Conservation (phyloP, 2,888 invertebrate genomes). For the Rhamnusium bicolor region DNA sequence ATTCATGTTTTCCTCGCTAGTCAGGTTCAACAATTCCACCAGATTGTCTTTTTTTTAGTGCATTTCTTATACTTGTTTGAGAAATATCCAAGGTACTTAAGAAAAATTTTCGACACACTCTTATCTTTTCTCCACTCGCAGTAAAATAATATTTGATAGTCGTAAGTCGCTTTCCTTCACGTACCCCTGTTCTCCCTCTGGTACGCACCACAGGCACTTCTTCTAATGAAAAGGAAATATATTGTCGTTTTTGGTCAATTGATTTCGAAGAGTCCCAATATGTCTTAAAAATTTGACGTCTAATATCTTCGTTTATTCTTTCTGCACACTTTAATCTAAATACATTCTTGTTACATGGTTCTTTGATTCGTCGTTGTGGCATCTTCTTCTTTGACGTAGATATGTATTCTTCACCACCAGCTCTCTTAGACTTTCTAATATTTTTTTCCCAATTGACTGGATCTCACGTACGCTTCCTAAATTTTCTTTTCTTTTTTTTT, state of each 20-base stretch:
- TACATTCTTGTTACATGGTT: too few species aligned
- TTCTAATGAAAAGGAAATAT: background rate
- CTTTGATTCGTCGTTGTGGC: too few species aligned
- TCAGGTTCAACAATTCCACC: background rate
- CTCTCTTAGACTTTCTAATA: too few species aligned
- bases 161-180: background rate
- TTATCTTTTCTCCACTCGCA: background rate
- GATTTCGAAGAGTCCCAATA: background rate
- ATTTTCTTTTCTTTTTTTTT: too few species aligned
- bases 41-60: background rate
- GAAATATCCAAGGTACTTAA: conserved; percentile 1
- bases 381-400: too few species aligned
- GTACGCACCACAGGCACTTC: background rate
- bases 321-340: background rate
- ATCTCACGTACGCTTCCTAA: too few species aligned
- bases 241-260: background rate
- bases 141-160: background rate
- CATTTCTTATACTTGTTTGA: background rate
- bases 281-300: background rate
- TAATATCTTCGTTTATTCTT: background rate
- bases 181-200: background rate
- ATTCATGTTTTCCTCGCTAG: background rate
- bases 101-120: background rate
- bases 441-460: too few species aligned
- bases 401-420: too few species aligned